phyloP scores from a whole-genome alignment of 1,140 invertebrate genomes.

The Maconellicoccus hirsutus region DNA sequence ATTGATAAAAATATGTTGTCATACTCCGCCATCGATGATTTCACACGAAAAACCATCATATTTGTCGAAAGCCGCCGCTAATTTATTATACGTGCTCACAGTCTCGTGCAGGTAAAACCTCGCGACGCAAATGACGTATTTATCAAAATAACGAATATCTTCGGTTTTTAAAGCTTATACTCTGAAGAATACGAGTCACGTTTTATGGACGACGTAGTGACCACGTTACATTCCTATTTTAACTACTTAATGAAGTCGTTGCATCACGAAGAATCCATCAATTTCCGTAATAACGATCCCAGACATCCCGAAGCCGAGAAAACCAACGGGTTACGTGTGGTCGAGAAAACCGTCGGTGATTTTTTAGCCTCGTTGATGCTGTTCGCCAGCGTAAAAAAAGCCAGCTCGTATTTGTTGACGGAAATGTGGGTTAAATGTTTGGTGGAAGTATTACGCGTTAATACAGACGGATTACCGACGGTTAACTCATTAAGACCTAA shows the following conservation, averaged over 20 bases:
- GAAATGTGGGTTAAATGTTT: constrained; percentile 41
- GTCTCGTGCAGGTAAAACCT: constrained; percentile 13
- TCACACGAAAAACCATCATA: constrained; percentile 5
- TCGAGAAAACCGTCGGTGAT: constrained; percentile 38
- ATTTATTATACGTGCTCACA: background rate
- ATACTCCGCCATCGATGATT: background rate
- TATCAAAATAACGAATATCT: no score
- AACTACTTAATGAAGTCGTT: background rate
- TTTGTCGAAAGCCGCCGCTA: background rate
- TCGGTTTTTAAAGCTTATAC: background rate
- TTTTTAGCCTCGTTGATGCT: constrained; percentile 45
- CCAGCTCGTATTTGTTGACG: constrained; percentile 38
- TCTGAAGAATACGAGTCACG: background rate
- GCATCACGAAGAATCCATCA: background rate
- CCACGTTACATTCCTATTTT: constrained; percentile 11
- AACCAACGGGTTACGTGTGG: background rate
- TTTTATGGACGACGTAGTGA: background rate
- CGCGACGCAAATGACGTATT: background rate
- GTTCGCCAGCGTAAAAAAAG: constrained; percentile 37
- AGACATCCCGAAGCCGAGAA: background rate
- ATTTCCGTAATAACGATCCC: background rate
- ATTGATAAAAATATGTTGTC: background rate
- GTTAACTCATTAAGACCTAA: constrained; percentile 40
- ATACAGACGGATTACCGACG: constrained; percentile 30
- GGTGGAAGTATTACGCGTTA: constrained; percentile 37